phyloP scores from a whole-genome alignment of 2,797 vertebrate species.

The Malurus splendens region DNA sequence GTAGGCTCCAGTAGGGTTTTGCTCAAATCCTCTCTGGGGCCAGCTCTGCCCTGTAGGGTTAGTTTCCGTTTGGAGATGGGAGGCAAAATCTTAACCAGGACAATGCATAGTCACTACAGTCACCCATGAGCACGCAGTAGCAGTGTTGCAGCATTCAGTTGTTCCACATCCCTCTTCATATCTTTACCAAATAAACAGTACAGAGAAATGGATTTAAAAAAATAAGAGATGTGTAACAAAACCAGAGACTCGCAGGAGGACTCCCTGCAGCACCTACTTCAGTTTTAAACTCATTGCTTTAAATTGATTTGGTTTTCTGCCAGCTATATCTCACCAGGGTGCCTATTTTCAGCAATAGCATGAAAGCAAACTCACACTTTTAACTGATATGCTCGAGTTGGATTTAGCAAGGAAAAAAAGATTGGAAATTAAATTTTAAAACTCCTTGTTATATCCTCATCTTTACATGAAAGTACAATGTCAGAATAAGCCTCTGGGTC shows the following conservation, averaged over 20 bases:
- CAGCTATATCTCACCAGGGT: background rate
- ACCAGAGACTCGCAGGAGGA: background rate
- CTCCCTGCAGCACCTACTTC: background rate
- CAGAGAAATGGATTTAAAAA: background rate
- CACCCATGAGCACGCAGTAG: background rate
- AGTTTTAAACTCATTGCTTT: background rate
- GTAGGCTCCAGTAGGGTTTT: background rate
- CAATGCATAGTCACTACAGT: background rate
- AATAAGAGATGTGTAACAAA: background rate
- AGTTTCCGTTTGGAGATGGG: background rate
- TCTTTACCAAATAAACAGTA: background rate
- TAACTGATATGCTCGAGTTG: background rate
- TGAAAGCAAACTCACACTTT: background rate
- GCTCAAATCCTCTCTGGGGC: background rate
- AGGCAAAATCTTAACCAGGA: background rate
- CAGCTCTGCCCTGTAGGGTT: background rate
- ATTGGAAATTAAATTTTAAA: background rate
- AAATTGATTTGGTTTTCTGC: background rate
- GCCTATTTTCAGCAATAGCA: background rate
- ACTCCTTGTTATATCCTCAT: background rate
- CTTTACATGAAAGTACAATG: background rate
- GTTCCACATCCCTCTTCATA: background rate
- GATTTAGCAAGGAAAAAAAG: background rate
- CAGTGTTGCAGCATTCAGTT: background rate
- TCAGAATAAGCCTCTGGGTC: background rate